These are phyloP conservation scores for Odontocolon sp. DNA, from an alignment of 2,888 invertebrate genomes.

Conservation along the genomic window DNA sequence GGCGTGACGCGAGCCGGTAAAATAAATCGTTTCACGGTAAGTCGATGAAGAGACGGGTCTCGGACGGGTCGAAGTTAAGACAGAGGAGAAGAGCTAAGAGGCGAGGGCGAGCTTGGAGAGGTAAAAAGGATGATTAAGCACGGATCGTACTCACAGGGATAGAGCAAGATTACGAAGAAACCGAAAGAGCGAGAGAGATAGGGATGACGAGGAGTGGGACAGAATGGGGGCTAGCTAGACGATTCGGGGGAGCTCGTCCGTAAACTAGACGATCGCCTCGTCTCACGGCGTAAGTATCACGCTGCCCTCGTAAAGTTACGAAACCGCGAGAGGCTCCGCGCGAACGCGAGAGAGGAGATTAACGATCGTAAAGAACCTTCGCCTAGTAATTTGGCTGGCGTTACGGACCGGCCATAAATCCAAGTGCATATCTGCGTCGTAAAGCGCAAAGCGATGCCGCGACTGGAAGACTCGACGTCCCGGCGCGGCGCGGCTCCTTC, in stretches of 20 bases:
- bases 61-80: no score
- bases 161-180: no score
- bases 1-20: slow-evolving; percentile 3
- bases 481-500: slow-evolving; percentile 23
- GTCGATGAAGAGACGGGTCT: slow-evolving; percentile 3
- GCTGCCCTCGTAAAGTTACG: slow-evolving; percentile 46
- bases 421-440: slow-evolving; percentile 65
- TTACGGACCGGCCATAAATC: slow-evolving; percentile 66
- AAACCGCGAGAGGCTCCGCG: slow-evolving; percentile 38
- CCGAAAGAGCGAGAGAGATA: neutral
- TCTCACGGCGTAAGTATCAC: slow-evolving; percentile 24
- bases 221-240: neutral
- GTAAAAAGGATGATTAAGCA: slow-evolving; percentile 25
- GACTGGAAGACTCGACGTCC: slow-evolving; percentile 32
- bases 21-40: slow-evolving; percentile 21
- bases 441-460: slow-evolving; percentile 63
- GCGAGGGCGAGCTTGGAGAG: neutral
- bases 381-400: slow-evolving; percentile 68
- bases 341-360: slow-evolving; percentile 58
- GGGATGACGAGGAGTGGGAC: no score
- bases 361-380: slow-evolving; percentile 68
- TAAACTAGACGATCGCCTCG: slow-evolving; percentile 48
- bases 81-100: neutral
- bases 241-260: slow-evolving; percentile 36
- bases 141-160: neutral